Evolutionary conservation across 2,113 vertebrate species (phyloP).

Genomic region (Boleophthalmus pectinirostris): DNA sequence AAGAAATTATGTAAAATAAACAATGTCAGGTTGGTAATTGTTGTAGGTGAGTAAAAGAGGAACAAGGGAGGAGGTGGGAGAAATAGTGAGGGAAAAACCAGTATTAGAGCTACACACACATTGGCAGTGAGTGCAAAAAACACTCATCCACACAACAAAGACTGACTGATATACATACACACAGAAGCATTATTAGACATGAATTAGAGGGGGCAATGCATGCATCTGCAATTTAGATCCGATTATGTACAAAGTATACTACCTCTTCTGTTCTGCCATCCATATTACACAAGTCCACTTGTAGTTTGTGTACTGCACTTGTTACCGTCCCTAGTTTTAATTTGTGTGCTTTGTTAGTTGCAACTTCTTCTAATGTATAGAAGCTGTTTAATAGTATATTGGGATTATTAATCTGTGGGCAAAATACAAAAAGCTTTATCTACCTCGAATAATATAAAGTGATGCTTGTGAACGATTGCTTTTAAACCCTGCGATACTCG

Average conservation of each 20-base stretch:
- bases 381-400: no score
- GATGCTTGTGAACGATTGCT: background rate
- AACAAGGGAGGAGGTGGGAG: conserved; percentile 53
- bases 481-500: no score
- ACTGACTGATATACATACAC: conserved; percentile 66
- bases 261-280: conserved; percentile 62
- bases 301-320: no score
- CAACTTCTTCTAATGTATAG: no score
- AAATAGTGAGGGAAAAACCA: conserved; percentile 74
- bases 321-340: background rate
- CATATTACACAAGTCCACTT: conserved; percentile 16
- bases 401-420: no score
- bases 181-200: conserved; percentile 72
- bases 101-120: conserved; percentile 81
- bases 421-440: no score
- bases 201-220: conserved; percentile 53
- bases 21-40: conserved; percentile 55
- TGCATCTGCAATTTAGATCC: conserved; percentile 45
- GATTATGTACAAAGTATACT: conserved; percentile 25
- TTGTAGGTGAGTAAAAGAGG: conserved; percentile 62
- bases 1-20: conserved; percentile 42
- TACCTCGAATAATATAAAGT: background rate
- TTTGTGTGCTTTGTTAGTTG: background rate
- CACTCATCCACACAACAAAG: conserved; percentile 59
- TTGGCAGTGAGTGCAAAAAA: conserved; percentile 75